Evolutionary conservation across 2,888 invertebrate genomes (phyloP), one percentile per base, ranked within the genome.

Genomic region (Elysia crispata): DNA sequence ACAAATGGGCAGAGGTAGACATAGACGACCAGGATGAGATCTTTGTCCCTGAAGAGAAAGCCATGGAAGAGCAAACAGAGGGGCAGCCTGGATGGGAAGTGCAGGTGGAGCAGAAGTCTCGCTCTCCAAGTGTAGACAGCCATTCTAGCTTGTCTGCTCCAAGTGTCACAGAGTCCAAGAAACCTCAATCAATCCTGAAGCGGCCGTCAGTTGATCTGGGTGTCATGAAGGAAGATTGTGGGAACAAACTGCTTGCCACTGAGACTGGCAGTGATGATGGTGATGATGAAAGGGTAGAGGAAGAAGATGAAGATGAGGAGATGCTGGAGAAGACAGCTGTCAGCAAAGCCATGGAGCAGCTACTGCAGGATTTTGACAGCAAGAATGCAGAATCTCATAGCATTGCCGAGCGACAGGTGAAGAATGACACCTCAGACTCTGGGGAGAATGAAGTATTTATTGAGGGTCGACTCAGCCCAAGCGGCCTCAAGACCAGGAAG

Each of bases 331-430:
- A 76, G 41, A 74, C 83, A 8, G 87, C 89, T 1, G 83, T 89
- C 13, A 86, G 84, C 70, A 76, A 82, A 49, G 88, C 88, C 74
- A 87, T 89, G 88, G 87, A 87, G 76, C 84, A 85, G 76, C 83
- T 89, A 64, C 82, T 89, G n/a, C 85, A 80, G 25, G 87, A 88
- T 70, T 85, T 87, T 69, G 87, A 89, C 75, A 83, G 86, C 64
- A 85, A 85, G 70, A 84, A 84, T n/a, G 84, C 84, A 49, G 41
- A 41, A 41, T 78, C 80, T 30, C 82, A n/a, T 25, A 66, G 81
- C 33, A 79, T 76, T 60, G 57, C 76, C 28, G 84, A 80, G 20
- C 66, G 62, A 1, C 50, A 76, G 41, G 54, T 78, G 57, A 74
- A 73, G 28, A 57, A 79, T 79, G 82, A 83, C 60, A 74, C 75